Conservation (phyloP, 2,888 invertebrate species). For the Teinopalpus imperialis region DNA sequence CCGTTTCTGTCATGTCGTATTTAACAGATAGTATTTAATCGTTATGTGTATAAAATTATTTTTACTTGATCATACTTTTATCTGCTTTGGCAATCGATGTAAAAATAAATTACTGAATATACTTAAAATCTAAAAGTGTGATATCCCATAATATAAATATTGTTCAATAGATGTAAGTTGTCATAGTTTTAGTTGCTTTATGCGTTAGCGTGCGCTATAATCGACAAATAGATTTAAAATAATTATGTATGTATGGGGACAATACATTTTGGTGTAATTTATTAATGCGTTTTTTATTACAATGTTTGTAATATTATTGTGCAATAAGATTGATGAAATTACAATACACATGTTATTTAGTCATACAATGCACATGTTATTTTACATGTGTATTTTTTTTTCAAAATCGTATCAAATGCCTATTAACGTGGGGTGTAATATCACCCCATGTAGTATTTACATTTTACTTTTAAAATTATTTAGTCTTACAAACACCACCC, state of each 20-base stretch:
- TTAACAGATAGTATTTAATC: no score
- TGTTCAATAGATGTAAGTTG: conserved; percentile 9
- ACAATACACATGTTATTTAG: no score
- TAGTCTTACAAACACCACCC: not conserved
- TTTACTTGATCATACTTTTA: not conserved
- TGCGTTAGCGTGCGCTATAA: not conserved
- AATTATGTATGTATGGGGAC: not conserved
- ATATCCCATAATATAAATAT: conserved; percentile 17
- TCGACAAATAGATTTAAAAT: not conserved
- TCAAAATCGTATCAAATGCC: no score
- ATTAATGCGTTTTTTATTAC: conserved; percentile 1
- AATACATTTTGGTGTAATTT: conserved; percentile 1
- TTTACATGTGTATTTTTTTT: no score
- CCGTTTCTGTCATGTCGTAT: no score
- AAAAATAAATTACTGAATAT: conserved; percentile 9
- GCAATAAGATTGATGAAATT: conserved; percentile 14
- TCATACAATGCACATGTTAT: no score
- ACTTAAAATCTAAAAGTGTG: conserved; percentile 15
- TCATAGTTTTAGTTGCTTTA: conserved; percentile 4
- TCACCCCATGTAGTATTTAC: conserved; percentile 3
- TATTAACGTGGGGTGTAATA: not conserved
- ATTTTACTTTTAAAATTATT: no score
- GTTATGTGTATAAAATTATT: not conserved
- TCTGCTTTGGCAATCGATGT: not conserved
- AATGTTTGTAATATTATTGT: conserved; percentile 13